phyloP scores from a whole-genome alignment of 2,797 vertebrate genomes.

The Tangara arthus region DNA sequence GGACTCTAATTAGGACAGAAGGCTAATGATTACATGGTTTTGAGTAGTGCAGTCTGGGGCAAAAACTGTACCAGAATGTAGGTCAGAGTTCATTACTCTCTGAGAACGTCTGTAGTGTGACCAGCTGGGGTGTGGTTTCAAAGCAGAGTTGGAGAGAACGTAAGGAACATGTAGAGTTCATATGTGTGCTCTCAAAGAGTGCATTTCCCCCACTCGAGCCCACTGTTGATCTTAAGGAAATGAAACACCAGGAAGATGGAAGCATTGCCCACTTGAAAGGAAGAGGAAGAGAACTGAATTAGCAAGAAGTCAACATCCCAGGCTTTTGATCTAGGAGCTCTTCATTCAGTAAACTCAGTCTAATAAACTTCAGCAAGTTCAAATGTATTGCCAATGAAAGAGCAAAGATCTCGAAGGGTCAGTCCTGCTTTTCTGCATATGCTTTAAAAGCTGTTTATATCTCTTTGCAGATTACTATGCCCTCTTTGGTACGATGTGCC shows the following conservation, averaged over 20 bases:
- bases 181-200: not conserved
- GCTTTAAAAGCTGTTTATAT: not conserved
- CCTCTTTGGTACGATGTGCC: conserved; percentile 93
- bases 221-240: not conserved
- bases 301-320: not conserved
- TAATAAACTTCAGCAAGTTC: not conserved
- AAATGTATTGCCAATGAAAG: not conserved
- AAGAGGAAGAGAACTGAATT: not conserved
- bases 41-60: not conserved
- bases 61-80: not conserved
- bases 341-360: not conserved
- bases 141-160: not conserved
- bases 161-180: not conserved
- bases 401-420: not conserved
- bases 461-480: conserved; percentile 87
- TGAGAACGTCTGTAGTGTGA: not conserved
- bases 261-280: not conserved
- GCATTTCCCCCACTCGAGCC: not conserved
- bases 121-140: not conserved
- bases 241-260: not conserved
- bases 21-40: not conserved
- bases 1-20: not conserved
- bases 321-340: fast-evolving
- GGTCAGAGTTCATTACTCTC: not conserved
- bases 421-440: not conserved